Conservation (phyloP, 2,113 vertebrate genomes). For the Propithecus coquereli region DNA sequence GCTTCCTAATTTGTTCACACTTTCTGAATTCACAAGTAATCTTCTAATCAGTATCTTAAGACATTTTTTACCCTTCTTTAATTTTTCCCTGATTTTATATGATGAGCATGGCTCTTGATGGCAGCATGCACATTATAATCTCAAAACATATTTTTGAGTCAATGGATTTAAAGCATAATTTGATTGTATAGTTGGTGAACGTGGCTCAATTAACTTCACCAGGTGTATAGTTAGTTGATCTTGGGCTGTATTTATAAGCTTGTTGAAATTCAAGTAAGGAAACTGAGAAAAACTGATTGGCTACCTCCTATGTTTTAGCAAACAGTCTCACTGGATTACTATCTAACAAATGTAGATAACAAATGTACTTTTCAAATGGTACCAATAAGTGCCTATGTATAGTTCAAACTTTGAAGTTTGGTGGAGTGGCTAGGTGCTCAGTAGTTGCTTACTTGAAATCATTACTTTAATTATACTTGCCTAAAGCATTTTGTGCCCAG, state of each 20-base stretch:
- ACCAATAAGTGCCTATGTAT: background rate
- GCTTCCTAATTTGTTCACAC: conserved; percentile 57
- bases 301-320: background rate
- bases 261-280: conserved; percentile 70
- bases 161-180: conserved; percentile 66
- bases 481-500: background rate
- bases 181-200: conserved; percentile 71
- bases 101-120: conserved; percentile 65
- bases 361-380: background rate
- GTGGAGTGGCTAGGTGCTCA: background rate
- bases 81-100: conserved; percentile 74
- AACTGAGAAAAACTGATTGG: conserved; percentile 54
- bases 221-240: conserved; percentile 70
- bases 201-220: conserved; percentile 68
- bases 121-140: conserved; percentile 54
- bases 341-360: background rate
- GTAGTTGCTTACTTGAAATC: background rate
- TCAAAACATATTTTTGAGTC: conserved; percentile 63
- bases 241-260: conserved; percentile 71
- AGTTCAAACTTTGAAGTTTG: background rate
- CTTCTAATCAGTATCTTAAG: conserved; percentile 75
- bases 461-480: background rate
- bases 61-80: conserved; percentile 70
- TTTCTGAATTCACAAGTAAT: conserved; percentile 66
- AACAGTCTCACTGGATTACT: background rate